Evolutionary conservation across 2,797 vertebrate species (phyloP).

Genomic region (Pteropus rufus): DNA sequence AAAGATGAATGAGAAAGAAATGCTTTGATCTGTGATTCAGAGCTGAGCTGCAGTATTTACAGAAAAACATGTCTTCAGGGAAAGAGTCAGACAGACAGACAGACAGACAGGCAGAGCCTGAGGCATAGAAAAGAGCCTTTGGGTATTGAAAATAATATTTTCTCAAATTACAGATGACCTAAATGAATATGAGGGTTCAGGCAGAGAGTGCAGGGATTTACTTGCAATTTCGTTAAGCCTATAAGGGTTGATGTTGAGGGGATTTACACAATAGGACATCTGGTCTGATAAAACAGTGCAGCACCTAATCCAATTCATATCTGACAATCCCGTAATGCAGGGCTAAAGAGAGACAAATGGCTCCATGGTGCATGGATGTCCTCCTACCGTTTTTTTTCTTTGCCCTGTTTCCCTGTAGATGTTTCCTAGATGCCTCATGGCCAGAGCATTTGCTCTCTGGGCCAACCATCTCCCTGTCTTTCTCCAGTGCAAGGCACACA

Average conservation of each 20-base stretch:
- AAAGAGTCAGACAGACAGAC: not conserved
- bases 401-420: not conserved
- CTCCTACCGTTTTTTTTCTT: not conserved
- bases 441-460: not conserved
- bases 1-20: slow-evolving; percentile 76
- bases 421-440: rapidly evolving
- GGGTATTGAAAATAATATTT: slow-evolving; percentile 55
- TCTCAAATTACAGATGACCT: slow-evolving; percentile 68
- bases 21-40: slow-evolving; percentile 81
- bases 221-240: slow-evolving; percentile 31
- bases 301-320: not conserved
- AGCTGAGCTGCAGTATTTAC: slow-evolving; percentile 71
- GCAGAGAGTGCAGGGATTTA: slow-evolving; percentile 33
- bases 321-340: slow-evolving; percentile 7
- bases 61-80: slow-evolving; percentile 58
- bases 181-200: slow-evolving; percentile 42
- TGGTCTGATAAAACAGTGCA: slow-evolving; percentile 31
- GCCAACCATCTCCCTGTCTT: not conserved
- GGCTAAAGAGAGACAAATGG: not conserved
- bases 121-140: not conserved
- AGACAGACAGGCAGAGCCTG: not conserved
- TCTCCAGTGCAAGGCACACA: not conserved
- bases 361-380: not conserved
- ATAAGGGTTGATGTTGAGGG: not conserved
- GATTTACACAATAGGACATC: not conserved